Base-by-base conservation (phyloP, 2,888 invertebrate species). In the Eilema caniola region DNA sequence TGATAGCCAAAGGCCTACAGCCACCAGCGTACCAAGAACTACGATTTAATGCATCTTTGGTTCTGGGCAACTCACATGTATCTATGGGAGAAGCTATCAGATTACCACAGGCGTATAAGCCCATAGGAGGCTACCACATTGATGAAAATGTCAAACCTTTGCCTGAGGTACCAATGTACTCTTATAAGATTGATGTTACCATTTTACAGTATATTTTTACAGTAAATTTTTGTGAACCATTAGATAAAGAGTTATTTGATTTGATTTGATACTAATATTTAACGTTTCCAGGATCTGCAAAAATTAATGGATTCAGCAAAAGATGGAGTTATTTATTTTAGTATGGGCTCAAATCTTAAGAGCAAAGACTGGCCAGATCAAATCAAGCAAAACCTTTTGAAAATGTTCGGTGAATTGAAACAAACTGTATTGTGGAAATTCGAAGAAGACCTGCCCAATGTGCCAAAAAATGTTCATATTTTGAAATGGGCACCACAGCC, bases 381-480 rank as follows among this genome's bases (percentile, higher is more conserved):
- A 62, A 70, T 85, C 14, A 86, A 87, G 65, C 71, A 72, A 14
- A 78, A 72, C 3, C 66, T 95, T 2, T 65, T 95, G 0, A 84
- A 86, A 33, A 87, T 89, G 47, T 94, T 95, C 67, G 80, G 89
- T 1, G 83, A 78, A 28, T 76, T 95, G 56, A 92, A 93, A 65
- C 92, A 95, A 74, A 90, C 89, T 3, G 92, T 95, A 0, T 62
- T 95, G 2, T 95, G 94, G 95, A 95, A 94, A 78, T 93, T 91
- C 71, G 93, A 93, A 79, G 89, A 89, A 67, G 77, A 82, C 0
- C 61, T 92, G 20, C 84, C 87, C 0, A 79, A 87, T 70, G 69
- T 86, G 12, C 92, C 93, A 0, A 83, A 86, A 37, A 95, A 95
- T 77, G 90, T 95, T 5, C 89, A 89, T 64, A 85, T 94, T 10